These are phyloP conservation scores for Neosalanx taihuensis DNA, from an alignment of 2,797 vertebrate species.

Conservation along the genomic window DNA sequence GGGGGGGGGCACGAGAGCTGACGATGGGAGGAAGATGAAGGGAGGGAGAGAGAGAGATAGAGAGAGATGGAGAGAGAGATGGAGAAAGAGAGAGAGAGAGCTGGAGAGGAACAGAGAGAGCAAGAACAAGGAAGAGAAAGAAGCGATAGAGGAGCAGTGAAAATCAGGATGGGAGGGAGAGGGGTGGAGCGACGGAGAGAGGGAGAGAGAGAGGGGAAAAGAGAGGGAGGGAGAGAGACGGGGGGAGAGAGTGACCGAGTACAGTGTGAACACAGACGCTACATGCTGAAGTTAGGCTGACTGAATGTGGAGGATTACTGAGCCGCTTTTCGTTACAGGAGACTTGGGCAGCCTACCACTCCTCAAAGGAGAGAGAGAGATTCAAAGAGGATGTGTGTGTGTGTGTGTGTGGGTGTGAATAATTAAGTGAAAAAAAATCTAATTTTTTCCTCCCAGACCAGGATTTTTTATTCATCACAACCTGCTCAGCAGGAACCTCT, in stretches of 20 bases:
- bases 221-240: slow-evolving; percentile 9
- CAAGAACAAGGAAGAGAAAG: not conserved
- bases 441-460: not conserved
- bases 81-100: slow-evolving; percentile 14
- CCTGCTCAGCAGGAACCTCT: not conserved
- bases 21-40: not conserved
- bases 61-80: slow-evolving; percentile 14
- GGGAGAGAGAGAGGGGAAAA: not conserved
- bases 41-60: slow-evolving; percentile 17
- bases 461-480: not conserved
- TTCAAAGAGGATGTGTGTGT: not conserved
- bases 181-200: slow-evolving; percentile 6
- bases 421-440: not conserved
- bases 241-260: not conserved
- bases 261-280: not conserved
- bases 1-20: slow-evolving; percentile 9
- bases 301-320: not conserved
- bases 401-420: not conserved
- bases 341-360: not conserved
- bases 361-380: not conserved
- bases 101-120: not conserved
- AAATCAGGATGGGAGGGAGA: not conserved
- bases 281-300: not conserved
- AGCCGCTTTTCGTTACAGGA: not conserved
- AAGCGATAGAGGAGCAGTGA: not conserved